Evolutionary conservation across 2,113 vertebrate genomes (phyloP), one percentile per base, ranked within the genome.

Genomic region (Pachyramphus minor): DNA sequence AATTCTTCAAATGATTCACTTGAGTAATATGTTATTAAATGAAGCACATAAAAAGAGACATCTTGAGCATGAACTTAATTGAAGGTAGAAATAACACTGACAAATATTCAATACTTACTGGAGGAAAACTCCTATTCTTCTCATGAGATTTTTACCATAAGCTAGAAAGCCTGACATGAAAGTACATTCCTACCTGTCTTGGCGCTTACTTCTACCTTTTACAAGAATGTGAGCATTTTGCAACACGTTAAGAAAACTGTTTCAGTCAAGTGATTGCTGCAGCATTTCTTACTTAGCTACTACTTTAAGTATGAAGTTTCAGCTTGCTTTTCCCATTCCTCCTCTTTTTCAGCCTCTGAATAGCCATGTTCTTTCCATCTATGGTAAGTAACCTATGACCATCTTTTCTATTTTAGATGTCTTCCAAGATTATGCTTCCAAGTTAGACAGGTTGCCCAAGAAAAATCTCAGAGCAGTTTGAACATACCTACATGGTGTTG

Each of bases 1-100:
- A 93, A 93, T 67, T 81, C 83, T 67, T 81, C 73, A 64, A 76
- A 90, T 35, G 0, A 92, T 58, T 63, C 45, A 90, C 68, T 93
- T 84, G 37, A 75, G 55, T 95, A 87, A 78, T 62, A 67, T 15
- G 37, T 56, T 84, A 93, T 77, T 97, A 94, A 89, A 95, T 81
- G 91, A 94, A 89, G 69, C 47, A 72, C 24, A 72, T 66, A 80
- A 84, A 84, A n/a, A 78, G 63, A 85, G 75, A 68, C 35, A 89
- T 78, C 53, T 89, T 78, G 84, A 91, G 88, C 63, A 50, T 89
- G 71, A 86, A 64, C 42, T 77, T 94, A 96, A 90, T 39, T 88
- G 83, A 86, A 95, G 49, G 37, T 37, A 90, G 72, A 83, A 94
- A 84, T 67, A 93, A 69, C 49, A 82, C 1, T 1, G 45, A 62